These are phyloP conservation scores for Australoheros facetus DNA, from an alignment of 2,797 vertebrate genomes.

Conservation along the genomic window DNA sequence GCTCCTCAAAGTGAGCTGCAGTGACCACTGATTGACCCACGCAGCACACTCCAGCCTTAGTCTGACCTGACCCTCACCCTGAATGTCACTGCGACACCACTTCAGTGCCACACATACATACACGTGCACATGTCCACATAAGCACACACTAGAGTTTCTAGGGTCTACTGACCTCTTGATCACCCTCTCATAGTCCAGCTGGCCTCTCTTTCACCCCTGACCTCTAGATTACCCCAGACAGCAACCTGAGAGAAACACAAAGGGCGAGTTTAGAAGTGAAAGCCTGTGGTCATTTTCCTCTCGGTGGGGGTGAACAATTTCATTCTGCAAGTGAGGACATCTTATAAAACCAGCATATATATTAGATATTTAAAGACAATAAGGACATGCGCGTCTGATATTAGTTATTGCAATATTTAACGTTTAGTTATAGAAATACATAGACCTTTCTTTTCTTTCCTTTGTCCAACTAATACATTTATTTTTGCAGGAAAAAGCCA, in stretches of 20 bases:
- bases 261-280: conserved; percentile 41
- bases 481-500: not conserved
- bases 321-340: conserved; percentile 9
- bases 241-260: conserved; percentile 51
- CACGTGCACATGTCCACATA: conserved; percentile 1
- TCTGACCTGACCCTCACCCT: conserved; percentile 74
- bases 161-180: conserved; percentile 73
- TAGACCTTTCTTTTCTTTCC: not conserved
- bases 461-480: not conserved
- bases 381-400: too few relatives aligned
- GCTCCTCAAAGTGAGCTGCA: conserved; percentile 35
- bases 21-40: conserved; percentile 65
- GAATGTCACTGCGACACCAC: conserved; percentile 45
- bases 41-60: conserved; percentile 27
- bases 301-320: conserved; percentile 35
- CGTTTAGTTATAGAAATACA: not conserved
- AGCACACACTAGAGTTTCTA: conserved; percentile 51
- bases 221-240: conserved; percentile 80
- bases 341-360: not conserved
- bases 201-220: conserved; percentile 86
- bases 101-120: conserved; percentile 1
- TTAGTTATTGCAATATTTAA: not conserved
- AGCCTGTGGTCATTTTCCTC: conserved; percentile 45
- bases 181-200: conserved; percentile 74
- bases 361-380: not conserved